Evolutionary conservation across 1,140 invertebrate species (phyloP).

Genomic region (Uloborus diversus): DNA sequence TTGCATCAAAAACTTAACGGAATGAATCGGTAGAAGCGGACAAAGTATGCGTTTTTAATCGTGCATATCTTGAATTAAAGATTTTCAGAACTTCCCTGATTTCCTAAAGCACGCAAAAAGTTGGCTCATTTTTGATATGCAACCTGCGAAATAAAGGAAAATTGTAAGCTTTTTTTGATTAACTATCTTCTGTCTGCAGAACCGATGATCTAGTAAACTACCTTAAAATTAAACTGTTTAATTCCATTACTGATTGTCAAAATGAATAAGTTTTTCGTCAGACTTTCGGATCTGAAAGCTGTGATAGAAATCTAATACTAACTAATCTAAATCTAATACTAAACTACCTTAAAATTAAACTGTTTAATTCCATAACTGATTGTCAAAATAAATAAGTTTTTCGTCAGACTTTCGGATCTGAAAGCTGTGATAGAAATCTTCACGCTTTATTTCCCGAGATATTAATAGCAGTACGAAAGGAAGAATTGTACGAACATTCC

Average conservation of each 20-base stretch:
- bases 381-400: neutral
- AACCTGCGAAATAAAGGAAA: neutral
- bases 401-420: neutral
- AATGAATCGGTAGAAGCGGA: neutral
- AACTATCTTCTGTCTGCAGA: neutral
- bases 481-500: no score
- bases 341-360: neutral
- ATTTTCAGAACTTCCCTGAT: neutral
- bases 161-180: neutral
- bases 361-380: neutral
- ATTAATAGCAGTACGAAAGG: no score
- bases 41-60: neutral
- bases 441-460: no score
- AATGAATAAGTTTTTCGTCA: neutral
- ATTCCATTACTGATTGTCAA: neutral
- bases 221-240: neutral
- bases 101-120: neutral
- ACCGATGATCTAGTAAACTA: neutral
- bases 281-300: neutral
- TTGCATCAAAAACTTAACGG: neutral
- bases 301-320: no score
- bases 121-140: neutral
- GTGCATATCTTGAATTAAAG: neutral
- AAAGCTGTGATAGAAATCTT: no score
- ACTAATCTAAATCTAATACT: no score